Evolutionary conservation across 1,140 invertebrate species (phyloP), one percentile per base, ranked within the genome.

Genomic region (Pseudomyrmex flavicornis): DNA sequence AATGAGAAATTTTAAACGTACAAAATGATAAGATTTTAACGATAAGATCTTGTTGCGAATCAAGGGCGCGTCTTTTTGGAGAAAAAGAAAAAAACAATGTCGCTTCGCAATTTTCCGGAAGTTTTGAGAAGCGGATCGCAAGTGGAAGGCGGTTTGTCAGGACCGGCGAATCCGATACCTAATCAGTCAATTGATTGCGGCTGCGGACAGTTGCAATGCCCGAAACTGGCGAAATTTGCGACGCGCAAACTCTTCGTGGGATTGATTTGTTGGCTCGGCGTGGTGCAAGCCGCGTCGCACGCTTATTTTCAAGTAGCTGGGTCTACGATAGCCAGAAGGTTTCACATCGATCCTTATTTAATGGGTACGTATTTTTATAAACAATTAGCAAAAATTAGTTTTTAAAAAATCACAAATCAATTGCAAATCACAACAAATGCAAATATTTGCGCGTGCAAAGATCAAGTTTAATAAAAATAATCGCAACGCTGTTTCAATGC

Each of bases 101-200:
- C 92, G 2, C 66, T 88, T 12, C 85, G 84, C 35, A 35, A 35
- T 74, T 88, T 91, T 44, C 88, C 91, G 63, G 92, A 93, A 83
- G 86, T 93, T 20, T 86, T 93, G 73, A 89, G 92, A 66, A 77
- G 48, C 12, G 22, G 74, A 59, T 93, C 93, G 7, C 93, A 95
- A 77, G 90, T 88, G 50, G 93, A 93, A 82, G 90, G 92, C 75
- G 87, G 91, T n/a, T 89, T 95, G 61, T 89, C 93, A 12, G 95
- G 94, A 48, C 94, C 94, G 76, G 91, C 93, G 5, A 91, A 95
- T 90, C 91, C 93, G 7, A 92, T 93, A 88, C 90, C 91, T 4
- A 87, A 87, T 82, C 94, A 95, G 89, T 94, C 94, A 79, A 92
- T 96, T n/a, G 96, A 96, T 85, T 96, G 96, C 84, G 96, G 96